These are phyloP conservation scores for Tyto alba DNA, from an alignment of 2,113 vertebrate species.

Conservation along the genomic window DNA sequence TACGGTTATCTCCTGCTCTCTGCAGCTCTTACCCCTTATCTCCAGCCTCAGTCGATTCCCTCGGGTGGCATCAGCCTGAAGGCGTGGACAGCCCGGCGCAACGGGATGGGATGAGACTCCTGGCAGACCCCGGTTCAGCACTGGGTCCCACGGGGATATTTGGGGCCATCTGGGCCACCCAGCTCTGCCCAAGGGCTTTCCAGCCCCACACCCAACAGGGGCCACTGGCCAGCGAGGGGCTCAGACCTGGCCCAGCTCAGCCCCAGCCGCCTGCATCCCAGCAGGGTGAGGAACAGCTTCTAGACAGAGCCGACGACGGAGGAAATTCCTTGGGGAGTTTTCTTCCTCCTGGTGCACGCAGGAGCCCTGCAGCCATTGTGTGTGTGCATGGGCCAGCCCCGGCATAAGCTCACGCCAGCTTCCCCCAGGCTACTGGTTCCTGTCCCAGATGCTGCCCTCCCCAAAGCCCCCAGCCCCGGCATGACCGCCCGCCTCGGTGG, in stretches of 20 bases:
- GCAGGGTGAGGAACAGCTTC: background rate
- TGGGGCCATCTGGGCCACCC: accelerated
- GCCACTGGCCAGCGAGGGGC: accelerated
- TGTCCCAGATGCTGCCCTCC: background rate
- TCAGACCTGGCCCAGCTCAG: background rate
- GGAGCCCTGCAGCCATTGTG: background rate
- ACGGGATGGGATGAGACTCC: background rate
- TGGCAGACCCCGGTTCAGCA: background rate
- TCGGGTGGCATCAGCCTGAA: background rate
- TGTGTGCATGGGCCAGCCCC: background rate
- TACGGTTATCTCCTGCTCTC: background rate
- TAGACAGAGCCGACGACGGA: background rate
- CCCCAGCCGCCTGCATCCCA: background rate
- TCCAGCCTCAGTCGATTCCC: background rate
- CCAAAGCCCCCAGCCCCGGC: background rate
- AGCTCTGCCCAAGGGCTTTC: background rate
- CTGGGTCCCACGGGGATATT: background rate
- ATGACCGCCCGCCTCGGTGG: background rate
- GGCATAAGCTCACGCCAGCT: background rate
- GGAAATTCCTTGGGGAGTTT: constrained; percentile 52
- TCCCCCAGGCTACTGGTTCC: background rate
- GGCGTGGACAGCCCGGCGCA: background rate
- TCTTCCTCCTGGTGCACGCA: background rate
- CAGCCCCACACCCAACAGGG: background rate
- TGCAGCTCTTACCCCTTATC: background rate